Base-by-base conservation (phyloP, 2,797 vertebrate species). In the Pangasius larnaudii region DNA sequence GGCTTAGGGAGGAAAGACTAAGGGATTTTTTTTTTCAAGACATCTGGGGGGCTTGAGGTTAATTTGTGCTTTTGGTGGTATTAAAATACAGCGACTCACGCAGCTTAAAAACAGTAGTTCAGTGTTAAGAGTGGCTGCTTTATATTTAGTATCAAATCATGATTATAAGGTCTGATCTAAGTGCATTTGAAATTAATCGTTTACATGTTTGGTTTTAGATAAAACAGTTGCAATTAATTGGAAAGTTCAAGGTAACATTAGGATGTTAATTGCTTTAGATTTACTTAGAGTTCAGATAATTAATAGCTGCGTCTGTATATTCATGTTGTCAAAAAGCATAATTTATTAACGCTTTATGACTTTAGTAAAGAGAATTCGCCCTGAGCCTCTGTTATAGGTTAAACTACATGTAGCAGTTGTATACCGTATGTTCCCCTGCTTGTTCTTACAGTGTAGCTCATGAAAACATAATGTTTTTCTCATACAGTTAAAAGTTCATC, bases 1-100 rank as follows among this genome's bases (percentile, higher is more conserved):
- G 91, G 88, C 88, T 88, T 80, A 91, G 89, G 89, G 89, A 89
- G 89, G 89, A 11, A 91, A 90, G 90, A 89, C 13, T 91, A 93
- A 92, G 86, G 88, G 93, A 91, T 94, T 85, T 85, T 85, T 49
- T 85, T 56, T 86, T 74, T n/a, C 53, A 91, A 94, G 86, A 92
- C 92, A 94, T 94, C 92, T 86, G 65, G 93, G 92, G 22, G 91
- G 93, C 93, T 92, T 92, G 91, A 94, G 94, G 94, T 95, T 94
- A 95, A 96, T 95, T 94, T 94, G 92, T 93, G 94, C 94, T 92
- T 93, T 91, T 94, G 93, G 93, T 94, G 94, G 95, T 95, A 93
- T 91, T 93, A 92, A 91, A 89, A 88, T 89, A 69, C 65, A 87
- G 87, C 93, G 89, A 89, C 91, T 88, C 89, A 91, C 42, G 27